These are phyloP conservation scores for Elephas maximus DNA, from an alignment of 2,113 vertebrate genomes.

Conservation along the genomic window DNA sequence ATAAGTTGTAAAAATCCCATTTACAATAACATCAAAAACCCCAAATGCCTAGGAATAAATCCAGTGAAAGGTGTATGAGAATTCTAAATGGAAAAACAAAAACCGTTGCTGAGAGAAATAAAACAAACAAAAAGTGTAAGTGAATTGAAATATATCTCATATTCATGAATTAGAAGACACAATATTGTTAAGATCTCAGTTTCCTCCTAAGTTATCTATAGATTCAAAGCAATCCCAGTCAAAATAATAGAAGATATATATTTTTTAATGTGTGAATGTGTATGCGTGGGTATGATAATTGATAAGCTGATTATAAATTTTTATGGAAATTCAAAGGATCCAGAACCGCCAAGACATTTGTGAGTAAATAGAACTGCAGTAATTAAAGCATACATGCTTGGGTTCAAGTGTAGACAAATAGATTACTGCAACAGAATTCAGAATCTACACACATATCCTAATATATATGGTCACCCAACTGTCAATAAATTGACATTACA, in stretches of 20 bases:
- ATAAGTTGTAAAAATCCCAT: not conserved
- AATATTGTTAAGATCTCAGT: not conserved
- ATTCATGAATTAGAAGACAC: not conserved
- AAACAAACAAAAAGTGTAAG: not conserved
- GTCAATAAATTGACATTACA: not conserved
- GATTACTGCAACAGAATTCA: not conserved
- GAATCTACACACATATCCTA: not conserved
- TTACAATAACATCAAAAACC: not conserved
- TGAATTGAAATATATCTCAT: not conserved
- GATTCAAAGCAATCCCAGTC: not conserved
- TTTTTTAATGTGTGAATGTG: too few species aligned
- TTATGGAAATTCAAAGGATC: not conserved
- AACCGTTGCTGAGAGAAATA: not conserved
- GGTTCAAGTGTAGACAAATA: not conserved
- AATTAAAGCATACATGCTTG: not conserved
- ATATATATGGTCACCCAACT: not conserved
- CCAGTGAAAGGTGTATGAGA: not conserved
- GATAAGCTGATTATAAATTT: not conserved
- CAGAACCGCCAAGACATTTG: not conserved
- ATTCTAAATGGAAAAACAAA: not conserved
- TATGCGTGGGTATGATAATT: not conserved
- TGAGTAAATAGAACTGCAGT: not conserved
- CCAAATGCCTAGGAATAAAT: not conserved
- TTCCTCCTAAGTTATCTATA: not conserved
- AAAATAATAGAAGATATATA: not conserved